Evolutionary conservation across 1,140 invertebrate genomes (phyloP).

Genomic region (Drosophila ironensis): DNA sequence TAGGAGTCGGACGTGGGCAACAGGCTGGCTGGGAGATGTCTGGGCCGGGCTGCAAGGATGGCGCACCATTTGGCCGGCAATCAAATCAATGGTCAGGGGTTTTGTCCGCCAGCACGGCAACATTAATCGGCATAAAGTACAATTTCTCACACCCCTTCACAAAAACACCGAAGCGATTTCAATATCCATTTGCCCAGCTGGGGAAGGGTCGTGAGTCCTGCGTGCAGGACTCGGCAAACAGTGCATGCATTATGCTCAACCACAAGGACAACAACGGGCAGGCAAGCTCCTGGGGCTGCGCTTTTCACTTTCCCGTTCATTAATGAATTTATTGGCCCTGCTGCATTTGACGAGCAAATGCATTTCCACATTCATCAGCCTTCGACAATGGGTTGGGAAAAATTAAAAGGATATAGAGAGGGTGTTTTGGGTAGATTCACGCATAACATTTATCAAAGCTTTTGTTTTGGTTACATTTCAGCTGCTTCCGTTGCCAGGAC

Average conservation of each 20-base stretch:
- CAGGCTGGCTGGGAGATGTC: conserved; percentile 32
- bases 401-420: conserved; percentile 1
- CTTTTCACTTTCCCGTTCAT: conserved; percentile 63
- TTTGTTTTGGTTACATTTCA: conserved; percentile 50
- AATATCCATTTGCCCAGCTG: conserved; percentile 39
- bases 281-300: conserved; percentile 20
- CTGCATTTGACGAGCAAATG: conserved; percentile 59
- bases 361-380: conserved; percentile 37
- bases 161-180: conserved; percentile 33
- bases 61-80: conserved; percentile 15
- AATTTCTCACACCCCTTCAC: conserved; percentile 27
- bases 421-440: conserved; percentile 15
- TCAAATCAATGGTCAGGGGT: conserved; percentile 34
- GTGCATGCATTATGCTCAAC: conserved; percentile 48
- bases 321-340: conserved; percentile 63
- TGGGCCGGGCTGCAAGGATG: background rate
- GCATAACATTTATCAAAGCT: conserved; percentile 50
- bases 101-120: conserved; percentile 23
- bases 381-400: background rate
- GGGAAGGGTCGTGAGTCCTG: background rate
- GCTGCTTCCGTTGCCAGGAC: conserved; percentile 32
- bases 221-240: conserved; percentile 21
- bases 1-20: conserved; percentile 24
- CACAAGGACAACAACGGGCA: conserved; percentile 40
- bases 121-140: conserved; percentile 58